Conservation (phyloP, 2,797 vertebrate species). For the Hapalemur alaotrensis region DNA sequence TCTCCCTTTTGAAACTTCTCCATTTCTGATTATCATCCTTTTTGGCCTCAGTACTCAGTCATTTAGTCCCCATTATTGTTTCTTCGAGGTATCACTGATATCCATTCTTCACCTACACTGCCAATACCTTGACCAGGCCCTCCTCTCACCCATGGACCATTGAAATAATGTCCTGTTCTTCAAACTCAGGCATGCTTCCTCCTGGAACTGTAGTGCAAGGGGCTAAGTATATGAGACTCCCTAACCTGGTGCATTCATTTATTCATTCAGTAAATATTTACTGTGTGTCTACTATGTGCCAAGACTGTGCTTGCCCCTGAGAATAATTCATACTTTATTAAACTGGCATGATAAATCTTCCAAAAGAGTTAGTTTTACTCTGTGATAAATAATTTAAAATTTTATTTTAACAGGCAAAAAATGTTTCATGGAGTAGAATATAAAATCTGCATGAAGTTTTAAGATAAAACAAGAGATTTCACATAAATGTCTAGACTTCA, state of each 20-base stretch:
- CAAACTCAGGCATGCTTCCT: not conserved
- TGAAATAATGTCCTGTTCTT: not conserved
- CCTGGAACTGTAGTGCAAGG: not conserved
- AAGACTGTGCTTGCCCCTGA: not conserved
- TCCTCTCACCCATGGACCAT: not conserved
- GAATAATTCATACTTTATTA: not conserved
- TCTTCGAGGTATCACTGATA: not conserved
- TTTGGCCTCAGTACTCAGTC: not conserved
- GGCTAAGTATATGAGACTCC: not conserved
- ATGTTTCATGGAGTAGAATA: not conserved
- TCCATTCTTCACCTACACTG: not conserved
- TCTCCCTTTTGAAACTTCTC: not conserved
- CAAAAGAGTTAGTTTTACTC: not conserved
- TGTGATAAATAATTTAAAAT: conserved; percentile 27
- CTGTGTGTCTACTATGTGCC: not conserved
- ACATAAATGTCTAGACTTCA: not conserved
- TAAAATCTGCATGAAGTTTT: conserved; percentile 1
- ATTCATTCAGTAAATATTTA: not conserved
- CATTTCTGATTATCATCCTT: not conserved
- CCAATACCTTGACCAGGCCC: not conserved
- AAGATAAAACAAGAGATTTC: conserved; percentile 42
- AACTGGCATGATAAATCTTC: not conserved
- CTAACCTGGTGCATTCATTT: not conserved
- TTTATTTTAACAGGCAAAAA: conserved; percentile 31
- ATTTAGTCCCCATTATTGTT: not conserved